A percentile compares a stretch with the other conserved stretches of the same genome.
These are phyloP conservation scores for Platichthys stellatus DNA, from an alignment of 2,113 vertebrate genomes.

Conservation along the genomic window DNA sequence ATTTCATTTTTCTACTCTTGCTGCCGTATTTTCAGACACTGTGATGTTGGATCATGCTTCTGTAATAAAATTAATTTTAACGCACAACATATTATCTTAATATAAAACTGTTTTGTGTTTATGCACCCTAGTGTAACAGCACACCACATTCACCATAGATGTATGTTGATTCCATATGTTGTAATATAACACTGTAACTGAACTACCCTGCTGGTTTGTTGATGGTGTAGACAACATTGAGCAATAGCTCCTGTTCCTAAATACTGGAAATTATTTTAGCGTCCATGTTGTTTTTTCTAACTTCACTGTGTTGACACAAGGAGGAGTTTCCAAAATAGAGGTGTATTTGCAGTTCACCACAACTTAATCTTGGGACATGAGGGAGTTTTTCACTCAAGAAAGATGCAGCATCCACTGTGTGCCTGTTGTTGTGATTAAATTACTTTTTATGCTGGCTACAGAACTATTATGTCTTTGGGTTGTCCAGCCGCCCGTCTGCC, in stretches of 20 bases:
- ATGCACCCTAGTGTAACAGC: too few species aligned
- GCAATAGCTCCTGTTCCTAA: too few species aligned
- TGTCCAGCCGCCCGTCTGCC: neutral
- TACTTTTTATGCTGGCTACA: neutral
- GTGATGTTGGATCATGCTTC: too few species aligned
- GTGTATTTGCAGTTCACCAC: neutral
- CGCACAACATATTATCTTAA: too few species aligned
- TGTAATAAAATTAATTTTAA: too few species aligned
- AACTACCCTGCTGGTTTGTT: constrained; percentile 1
- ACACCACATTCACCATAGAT: too few species aligned
- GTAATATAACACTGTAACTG: too few species aligned
- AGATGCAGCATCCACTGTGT: neutral
- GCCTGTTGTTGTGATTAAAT: neutral
- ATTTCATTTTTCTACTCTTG: too few species aligned
- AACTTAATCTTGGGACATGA: neutral
- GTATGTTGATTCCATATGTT: too few species aligned
- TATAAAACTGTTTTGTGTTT: too few species aligned
- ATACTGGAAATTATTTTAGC: too few species aligned
- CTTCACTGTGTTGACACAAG: neutral
- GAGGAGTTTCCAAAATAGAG: constrained; percentile 3
- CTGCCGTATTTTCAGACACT: neutral
- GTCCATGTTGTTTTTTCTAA: neutral
- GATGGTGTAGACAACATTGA: too few species aligned
- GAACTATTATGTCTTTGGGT: neutral
- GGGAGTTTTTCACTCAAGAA: neutral